Evolutionary conservation across 2,113 vertebrate species (phyloP).

Genomic region (Larimichthys polyactis): DNA sequence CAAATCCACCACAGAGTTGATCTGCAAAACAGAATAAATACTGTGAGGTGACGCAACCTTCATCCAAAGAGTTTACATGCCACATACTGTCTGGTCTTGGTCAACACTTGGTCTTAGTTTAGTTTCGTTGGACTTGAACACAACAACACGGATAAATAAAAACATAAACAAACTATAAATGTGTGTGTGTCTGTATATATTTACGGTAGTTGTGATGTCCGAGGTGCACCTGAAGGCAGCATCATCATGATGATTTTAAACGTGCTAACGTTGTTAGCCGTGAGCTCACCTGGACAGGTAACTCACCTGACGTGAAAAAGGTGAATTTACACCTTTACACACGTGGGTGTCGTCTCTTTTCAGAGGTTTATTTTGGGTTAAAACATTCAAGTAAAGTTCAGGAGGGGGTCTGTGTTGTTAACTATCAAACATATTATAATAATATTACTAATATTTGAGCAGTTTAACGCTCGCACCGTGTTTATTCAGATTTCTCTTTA

Average conservation of each 20-base stretch:
- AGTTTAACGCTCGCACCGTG: neutral
- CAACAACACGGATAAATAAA: too few species aligned
- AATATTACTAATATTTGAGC: neutral
- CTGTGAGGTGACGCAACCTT: too few species aligned
- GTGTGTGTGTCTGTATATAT: too few species aligned
- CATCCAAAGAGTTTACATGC: too few species aligned
- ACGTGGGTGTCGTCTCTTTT: too few species aligned
- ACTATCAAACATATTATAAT: neutral
- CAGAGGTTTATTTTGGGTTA: neutral
- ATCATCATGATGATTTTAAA: neutral
- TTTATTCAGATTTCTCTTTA: neutral
- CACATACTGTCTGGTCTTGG: too few species aligned
- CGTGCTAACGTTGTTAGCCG: neutral
- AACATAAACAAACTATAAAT: too few species aligned
- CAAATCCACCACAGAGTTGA: too few species aligned
- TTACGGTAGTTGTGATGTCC: neutral
- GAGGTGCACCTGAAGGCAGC: slow-evolving; percentile 15
- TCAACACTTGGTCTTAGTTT: too few species aligned
- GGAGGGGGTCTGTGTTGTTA: neutral
- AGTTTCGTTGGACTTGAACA: too few species aligned
- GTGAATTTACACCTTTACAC: too few species aligned
- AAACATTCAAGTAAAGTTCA: neutral
- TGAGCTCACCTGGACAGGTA: slow-evolving; percentile 1
- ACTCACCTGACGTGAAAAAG: neutral
- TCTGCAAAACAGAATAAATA: too few species aligned